A percentile compares a stretch with the other conserved stretches of the same genome.
phyloP scores from a whole-genome alignment of 2,113 vertebrate species.

The Ranitomeya imitator region DNA sequence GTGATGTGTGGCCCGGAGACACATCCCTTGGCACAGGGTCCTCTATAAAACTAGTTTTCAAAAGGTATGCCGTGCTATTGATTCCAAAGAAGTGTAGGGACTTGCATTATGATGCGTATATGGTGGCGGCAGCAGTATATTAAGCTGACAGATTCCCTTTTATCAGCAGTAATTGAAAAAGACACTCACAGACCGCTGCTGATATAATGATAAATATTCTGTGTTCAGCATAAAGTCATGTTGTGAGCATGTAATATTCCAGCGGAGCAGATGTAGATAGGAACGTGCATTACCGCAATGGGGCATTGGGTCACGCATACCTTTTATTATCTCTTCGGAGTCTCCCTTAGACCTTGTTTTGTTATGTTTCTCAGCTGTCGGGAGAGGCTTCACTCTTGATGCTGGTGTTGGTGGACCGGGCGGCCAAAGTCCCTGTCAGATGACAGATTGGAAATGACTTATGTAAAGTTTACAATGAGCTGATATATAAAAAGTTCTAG shows the following conservation, averaged over 20 bases:
- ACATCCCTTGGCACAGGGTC: no score
- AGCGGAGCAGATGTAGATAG: not conserved
- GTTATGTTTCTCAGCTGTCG: slow-evolving; percentile 63
- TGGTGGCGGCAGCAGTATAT: no score
- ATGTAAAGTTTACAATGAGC: not conserved
- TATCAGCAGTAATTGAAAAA: no score
- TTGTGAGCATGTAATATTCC: not conserved
- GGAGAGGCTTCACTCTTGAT: slow-evolving; percentile 58
- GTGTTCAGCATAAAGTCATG: not conserved
- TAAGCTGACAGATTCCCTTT: no score
- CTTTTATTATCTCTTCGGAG: slow-evolving; percentile 63
- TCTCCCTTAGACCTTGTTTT: slow-evolving; percentile 61
- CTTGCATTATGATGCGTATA: no score
- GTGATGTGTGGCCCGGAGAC: no score
- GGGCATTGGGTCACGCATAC: slow-evolving; percentile 56
- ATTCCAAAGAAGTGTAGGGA: no score
- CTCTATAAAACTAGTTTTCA: no score
- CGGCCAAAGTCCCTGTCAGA: slow-evolving; percentile 65
- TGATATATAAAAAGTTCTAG: not conserved
- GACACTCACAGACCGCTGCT: not conserved
- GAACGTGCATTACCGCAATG: not conserved
- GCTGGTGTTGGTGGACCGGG: slow-evolving; percentile 62
- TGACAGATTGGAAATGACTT: not conserved
- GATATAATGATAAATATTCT: not conserved
- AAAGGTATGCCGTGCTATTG: no score